Percentiles rank a stretch among this genome's conserved stretches.
These are phyloP conservation scores for Hydrolagus colliei DNA, from an alignment of 2,797 vertebrate species.

Conservation along the genomic window DNA sequence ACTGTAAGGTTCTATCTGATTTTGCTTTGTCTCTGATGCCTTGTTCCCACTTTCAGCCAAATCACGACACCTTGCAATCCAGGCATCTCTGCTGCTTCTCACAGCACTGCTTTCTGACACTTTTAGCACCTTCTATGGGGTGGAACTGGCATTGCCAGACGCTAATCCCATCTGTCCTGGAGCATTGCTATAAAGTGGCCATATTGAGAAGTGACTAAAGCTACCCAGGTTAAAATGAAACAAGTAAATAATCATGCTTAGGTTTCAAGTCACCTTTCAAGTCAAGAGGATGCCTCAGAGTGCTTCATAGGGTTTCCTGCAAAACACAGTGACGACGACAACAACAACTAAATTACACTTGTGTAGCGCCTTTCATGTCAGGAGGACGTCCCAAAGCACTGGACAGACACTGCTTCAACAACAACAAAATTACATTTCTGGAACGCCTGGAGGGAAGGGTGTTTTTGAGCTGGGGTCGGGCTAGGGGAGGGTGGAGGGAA, in stretches of 20 bases:
- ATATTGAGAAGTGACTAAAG: background rate
- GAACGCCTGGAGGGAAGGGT: too few species aligned
- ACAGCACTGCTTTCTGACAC: background rate
- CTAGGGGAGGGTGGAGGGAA: too few species aligned
- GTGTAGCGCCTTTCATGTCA: too few species aligned
- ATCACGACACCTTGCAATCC: background rate
- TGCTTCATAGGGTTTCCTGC: slow-evolving; percentile 51
- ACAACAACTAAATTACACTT: too few species aligned
- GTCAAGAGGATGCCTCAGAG: too few species aligned
- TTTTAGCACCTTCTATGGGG: background rate
- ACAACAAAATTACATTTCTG: too few species aligned
- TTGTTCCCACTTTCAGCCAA: background rate
- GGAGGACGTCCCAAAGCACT: too few species aligned
- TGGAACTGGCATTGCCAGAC: background rate
- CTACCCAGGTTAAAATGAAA: background rate
- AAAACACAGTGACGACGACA: slow-evolving; percentile 37
- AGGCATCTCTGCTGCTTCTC: background rate
- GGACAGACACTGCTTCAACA: slow-evolving; percentile 43
- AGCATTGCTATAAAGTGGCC: background rate
- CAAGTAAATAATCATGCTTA: slow-evolving; percentile 36
- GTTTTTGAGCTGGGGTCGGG: too few species aligned
- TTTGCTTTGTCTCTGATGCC: background rate
- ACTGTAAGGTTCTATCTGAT: background rate
- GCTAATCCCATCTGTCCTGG: background rate
- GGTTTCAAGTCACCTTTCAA: too few species aligned